A percentile compares a stretch with the other conserved stretches of the same genome.
Conservation (phyloP, 2,113 vertebrate genomes). For the Gallinago media region DNA sequence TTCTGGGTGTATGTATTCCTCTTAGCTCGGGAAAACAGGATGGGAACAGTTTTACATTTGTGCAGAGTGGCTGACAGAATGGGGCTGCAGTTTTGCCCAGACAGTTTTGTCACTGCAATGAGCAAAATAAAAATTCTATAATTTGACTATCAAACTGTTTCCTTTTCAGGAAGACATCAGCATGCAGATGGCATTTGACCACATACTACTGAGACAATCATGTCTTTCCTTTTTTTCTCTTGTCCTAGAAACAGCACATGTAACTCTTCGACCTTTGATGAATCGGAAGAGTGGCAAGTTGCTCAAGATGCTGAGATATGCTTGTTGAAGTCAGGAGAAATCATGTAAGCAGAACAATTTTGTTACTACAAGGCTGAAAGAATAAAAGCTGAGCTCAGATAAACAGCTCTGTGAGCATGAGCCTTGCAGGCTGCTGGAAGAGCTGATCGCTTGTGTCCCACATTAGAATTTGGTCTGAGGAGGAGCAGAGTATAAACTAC, state of each 20-base stretch:
- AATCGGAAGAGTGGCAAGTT: slow-evolving; percentile 78
- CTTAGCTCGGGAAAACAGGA: neutral
- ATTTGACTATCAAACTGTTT: neutral
- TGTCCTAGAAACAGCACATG: slow-evolving; percentile 76
- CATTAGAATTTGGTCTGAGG: neutral
- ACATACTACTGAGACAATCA: neutral
- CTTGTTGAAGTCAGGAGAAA: slow-evolving; percentile 90
- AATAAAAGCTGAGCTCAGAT: neutral
- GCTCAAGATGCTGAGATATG: slow-evolving; percentile 92
- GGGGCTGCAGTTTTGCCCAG: neutral
- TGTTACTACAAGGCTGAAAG: neutral
- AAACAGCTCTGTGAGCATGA: neutral
- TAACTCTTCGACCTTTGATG: slow-evolving; percentile 82
- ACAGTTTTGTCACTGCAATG: neutral
- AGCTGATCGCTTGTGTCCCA: neutral
- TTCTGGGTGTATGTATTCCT: neutral
- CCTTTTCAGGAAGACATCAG: neutral
- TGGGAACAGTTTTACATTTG: neutral
- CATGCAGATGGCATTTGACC: neutral
- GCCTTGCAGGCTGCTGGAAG: neutral
- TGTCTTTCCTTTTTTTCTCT: neutral
- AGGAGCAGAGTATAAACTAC: neutral
- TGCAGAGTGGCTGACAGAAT: neutral
- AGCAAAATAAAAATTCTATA: neutral
- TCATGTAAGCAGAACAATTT: slow-evolving; percentile 83